phyloP scores from a whole-genome alignment of 2,113 vertebrate species.

The Aviceda subcristata region DNA sequence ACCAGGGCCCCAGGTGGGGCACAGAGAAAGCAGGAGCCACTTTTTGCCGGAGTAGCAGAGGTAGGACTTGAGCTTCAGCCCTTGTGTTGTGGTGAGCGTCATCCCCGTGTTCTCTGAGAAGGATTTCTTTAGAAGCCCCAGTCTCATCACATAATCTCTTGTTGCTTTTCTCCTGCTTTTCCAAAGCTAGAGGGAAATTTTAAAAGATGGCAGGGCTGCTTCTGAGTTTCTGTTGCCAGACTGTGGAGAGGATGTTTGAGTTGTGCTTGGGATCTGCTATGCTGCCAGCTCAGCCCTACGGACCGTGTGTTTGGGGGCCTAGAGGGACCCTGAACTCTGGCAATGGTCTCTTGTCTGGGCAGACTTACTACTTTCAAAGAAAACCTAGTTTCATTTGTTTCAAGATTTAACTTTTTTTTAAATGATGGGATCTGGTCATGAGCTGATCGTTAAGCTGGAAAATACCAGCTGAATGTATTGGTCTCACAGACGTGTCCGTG shows the following conservation, averaged over 20 bases:
- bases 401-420: neutral
- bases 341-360: neutral
- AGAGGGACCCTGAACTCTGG: neutral
- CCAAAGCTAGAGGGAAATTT: neutral
- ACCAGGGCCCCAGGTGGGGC: neutral
- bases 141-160: neutral
- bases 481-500: accelerated
- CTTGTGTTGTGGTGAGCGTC: accelerated
- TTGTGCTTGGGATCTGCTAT: neutral
- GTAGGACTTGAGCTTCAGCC: neutral
- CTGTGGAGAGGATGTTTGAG: neutral
- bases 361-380: neutral
- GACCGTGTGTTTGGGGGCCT: neutral
- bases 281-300: neutral
- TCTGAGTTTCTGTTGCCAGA: neutral
- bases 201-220: neutral
- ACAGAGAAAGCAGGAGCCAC: neutral
- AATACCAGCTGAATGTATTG: neutral
- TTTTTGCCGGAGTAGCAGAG: neutral
- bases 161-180: neutral
- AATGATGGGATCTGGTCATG: neutral
- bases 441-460: neutral
- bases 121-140: neutral
- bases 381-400: neutral
- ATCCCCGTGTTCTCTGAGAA: neutral